phyloP scores from a whole-genome alignment of 2,113 vertebrate species.

The Eira barbara region DNA sequence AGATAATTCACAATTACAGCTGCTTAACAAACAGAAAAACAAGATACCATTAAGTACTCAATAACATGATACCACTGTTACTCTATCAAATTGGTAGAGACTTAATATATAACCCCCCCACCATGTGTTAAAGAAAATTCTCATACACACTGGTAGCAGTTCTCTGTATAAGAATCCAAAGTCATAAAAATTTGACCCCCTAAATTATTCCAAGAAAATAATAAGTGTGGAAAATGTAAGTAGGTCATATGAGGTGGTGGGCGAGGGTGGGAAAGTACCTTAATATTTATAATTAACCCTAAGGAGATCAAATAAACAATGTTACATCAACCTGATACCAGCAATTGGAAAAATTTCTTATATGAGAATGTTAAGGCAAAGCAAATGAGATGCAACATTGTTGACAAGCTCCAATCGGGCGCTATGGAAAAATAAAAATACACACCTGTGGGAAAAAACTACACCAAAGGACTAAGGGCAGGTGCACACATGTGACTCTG shows the following conservation, averaged over 20 bases:
- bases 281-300: background rate
- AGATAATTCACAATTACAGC: background rate
- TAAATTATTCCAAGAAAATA: background rate
- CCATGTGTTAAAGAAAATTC: background rate
- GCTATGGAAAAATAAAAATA: background rate
- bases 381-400: background rate
- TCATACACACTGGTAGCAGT: background rate
- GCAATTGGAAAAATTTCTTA: background rate
- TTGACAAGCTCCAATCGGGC: background rate
- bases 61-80: background rate
- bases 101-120: background rate
- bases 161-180: background rate
- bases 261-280: background rate
- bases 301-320: background rate
- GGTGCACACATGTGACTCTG: background rate
- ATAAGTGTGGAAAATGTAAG: background rate
- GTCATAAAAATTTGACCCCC: background rate
- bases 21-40: conserved; percentile 17
- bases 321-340: background rate
- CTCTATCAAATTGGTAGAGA: background rate
- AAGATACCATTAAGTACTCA: background rate
- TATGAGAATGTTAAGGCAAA: background rate
- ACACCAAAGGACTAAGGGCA: background rate
- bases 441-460: background rate
- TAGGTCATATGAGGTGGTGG: background rate